Base-by-base conservation (phyloP, 2,888 invertebrate species). In the Mesorhabditis spiculigera region DNA sequence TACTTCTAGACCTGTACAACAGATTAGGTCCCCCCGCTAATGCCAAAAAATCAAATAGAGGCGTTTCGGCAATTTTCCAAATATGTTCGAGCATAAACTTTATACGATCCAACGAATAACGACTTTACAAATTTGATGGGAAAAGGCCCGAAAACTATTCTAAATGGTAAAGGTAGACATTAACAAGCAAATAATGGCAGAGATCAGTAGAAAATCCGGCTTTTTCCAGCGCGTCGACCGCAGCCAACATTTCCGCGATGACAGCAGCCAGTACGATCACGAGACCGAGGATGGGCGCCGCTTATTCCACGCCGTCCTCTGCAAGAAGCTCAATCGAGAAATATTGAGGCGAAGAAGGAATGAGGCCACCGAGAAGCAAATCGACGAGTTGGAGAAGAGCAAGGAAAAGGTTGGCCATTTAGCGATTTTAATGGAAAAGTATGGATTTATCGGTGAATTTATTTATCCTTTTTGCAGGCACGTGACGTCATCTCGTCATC, bases 311-410 rank as follows among this genome's bases (percentile, higher is more conserved):
- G 72, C 5, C 13, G 73, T 70, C 13, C 69, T 82, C 43, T 69
- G 72, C 6, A 72, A 77, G 44, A 81, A 77, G 67, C 71, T 82
- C 50, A 65, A 70, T 13, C 65, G 72, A 6, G 69, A 78, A 63
- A 62, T 77, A 43, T 70, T 71, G 10, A 74, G 73, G 45, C 65
- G 73, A n/a, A 73, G 71, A 41, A 61, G 77, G 66, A 75, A 77
- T 43, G 82, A 81, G 45, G 75, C 73, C 16, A 77, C 79, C 68
- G 80, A 82, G 66, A 73, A 74, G 58, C 74, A 78, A 63, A 71
- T 81, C 45, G 73, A 78, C 44, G 78, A 82, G 69, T 74, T 80
- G 63, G 75, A 74, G 50, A 74, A 78, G 66, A 67, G 76, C 45
- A 71, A 72, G 65, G 76, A 75, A 67, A 74, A 74, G 71, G 75